Percentiles rank a stretch among this genome's conserved stretches.
Conservation (phyloP, 2,113 vertebrate genomes). For the Tragelaphus strepsiceros region DNA sequence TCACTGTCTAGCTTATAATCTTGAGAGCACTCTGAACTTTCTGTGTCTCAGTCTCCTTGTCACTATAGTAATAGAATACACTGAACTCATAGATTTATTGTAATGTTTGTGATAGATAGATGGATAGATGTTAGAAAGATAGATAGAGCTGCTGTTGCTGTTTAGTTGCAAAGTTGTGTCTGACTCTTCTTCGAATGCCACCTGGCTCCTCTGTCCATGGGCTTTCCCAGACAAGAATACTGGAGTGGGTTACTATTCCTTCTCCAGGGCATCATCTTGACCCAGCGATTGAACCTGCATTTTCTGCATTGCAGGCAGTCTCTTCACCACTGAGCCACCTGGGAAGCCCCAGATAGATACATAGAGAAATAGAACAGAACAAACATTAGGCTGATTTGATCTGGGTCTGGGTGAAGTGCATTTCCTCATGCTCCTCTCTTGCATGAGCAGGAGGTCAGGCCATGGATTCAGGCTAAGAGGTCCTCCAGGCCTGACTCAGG, state of each 20-base stretch:
- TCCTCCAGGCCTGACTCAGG: background rate
- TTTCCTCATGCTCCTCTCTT: background rate
- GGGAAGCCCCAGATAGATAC: background rate
- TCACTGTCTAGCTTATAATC: background rate
- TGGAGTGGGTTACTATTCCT: background rate
- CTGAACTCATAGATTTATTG: background rate
- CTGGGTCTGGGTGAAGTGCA: background rate
- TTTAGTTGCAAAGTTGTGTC: background rate
- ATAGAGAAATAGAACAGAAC: background rate
- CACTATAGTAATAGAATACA: background rate
- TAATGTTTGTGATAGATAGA: background rate
- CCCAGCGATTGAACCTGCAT: rapidly evolving
- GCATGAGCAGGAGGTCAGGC: background rate
- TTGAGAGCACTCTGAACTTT: background rate
- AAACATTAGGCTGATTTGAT: background rate
- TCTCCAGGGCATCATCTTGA: background rate
- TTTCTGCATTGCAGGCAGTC: background rate
- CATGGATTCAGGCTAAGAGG: background rate
- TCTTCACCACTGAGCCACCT: background rate
- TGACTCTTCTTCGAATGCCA: background rate
- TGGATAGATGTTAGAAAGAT: background rate
- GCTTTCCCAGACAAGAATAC: background rate
- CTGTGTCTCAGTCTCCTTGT: background rate
- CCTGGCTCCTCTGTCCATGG: background rate
- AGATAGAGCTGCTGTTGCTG: background rate